Percentiles rank a stretch among this genome's conserved stretches.
phyloP scores from a whole-genome alignment of 2,797 vertebrate species.

The Gymnothorax javanicus region DNA sequence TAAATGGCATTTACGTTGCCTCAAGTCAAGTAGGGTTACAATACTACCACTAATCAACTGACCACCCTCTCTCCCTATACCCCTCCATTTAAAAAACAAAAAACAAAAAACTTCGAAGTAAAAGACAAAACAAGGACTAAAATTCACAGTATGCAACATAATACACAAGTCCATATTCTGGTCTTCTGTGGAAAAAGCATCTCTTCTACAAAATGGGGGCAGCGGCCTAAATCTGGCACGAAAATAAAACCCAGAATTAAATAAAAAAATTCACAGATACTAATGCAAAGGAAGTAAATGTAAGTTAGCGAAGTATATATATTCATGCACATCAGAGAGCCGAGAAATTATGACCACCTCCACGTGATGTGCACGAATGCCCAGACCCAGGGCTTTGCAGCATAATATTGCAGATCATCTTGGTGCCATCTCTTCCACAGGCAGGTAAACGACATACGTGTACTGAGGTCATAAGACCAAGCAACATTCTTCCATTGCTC shows the following conservation, averaged over 20 bases:
- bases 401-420: too few species aligned
- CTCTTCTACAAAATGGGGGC: slow-evolving; percentile 15
- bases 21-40: neutral
- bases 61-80: neutral
- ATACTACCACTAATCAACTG: neutral
- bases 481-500: too few species aligned
- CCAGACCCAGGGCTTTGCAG: slow-evolving; percentile 38
- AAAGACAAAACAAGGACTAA: slow-evolving; percentile 7
- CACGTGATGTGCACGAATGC: too few species aligned
- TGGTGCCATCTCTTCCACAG: too few species aligned
- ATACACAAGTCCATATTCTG: slow-evolving; percentile 39
- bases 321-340: neutral
- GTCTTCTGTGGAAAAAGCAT: slow-evolving; percentile 31
- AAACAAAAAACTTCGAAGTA: neutral
- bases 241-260: slow-evolving; percentile 47
- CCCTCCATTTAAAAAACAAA: neutral
- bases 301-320: slow-evolving; percentile 63
- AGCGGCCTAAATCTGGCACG: slow-evolving; percentile 24
- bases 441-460: too few species aligned
- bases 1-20: neutral
- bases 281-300: slow-evolving; percentile 71
- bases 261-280: slow-evolving; percentile 63
- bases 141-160: slow-evolving; percentile 29
- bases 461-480: too few species aligned
- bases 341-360: too few species aligned